These are phyloP conservation scores for Allophyes oxyacanthae DNA, from an alignment of 2,888 invertebrate species.

Conservation along the genomic window DNA sequence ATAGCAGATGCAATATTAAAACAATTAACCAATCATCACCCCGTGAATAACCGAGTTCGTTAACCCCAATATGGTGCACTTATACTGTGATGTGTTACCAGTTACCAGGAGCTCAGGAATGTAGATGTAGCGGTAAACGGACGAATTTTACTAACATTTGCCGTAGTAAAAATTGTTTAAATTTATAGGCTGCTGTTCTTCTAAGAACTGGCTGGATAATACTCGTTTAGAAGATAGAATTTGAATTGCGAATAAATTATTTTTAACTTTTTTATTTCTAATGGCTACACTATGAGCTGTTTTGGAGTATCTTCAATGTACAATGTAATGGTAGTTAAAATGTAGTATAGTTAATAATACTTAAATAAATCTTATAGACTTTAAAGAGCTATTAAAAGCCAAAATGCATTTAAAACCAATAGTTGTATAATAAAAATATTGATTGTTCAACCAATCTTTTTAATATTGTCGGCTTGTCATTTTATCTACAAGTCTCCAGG, in stretches of 20 bases:
- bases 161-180: constrained; percentile 12
- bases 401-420: too few species aligned
- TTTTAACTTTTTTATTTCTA: too few species aligned
- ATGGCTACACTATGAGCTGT: too few species aligned
- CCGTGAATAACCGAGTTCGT: constrained; percentile 48
- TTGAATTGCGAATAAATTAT: neutral
- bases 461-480: too few species aligned
- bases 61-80: constrained; percentile 46
- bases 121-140: constrained; percentile 54
- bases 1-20: constrained; percentile 56
- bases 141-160: constrained; percentile 34
- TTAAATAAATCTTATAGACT: too few species aligned
- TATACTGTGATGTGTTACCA: constrained; percentile 40
- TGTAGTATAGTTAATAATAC: too few species aligned
- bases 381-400: too few species aligned
- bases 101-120: constrained; percentile 57
- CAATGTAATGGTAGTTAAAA: too few species aligned
- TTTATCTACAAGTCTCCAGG: constrained; percentile 1
- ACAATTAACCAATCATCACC: constrained; percentile 59
- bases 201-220: neutral
- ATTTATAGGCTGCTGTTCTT: constrained; percentile 15
- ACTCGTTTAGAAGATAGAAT: neutral
- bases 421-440: too few species aligned
- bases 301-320: too few species aligned
- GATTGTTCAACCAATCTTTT: too few species aligned